phyloP scores from a whole-genome alignment of 2,797 vertebrate species.

The Sitta carolinensis region DNA sequence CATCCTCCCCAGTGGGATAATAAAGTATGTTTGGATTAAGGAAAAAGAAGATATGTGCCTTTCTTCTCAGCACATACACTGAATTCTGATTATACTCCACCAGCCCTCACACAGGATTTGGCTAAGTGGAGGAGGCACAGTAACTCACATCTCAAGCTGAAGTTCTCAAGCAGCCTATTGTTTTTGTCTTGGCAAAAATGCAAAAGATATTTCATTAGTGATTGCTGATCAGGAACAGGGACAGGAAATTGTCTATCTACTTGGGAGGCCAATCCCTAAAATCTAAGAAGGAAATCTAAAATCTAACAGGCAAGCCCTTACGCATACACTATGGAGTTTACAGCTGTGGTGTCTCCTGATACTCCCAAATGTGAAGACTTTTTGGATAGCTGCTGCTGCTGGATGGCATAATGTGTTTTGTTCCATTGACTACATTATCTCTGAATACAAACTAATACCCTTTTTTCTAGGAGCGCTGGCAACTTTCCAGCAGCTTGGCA shows the following conservation, averaged over 20 bases:
- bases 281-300: neutral
- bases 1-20: neutral
- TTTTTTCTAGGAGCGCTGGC: neutral
- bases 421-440: neutral
- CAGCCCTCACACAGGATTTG: neutral
- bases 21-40: neutral
- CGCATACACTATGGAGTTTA: neutral
- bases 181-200: slow-evolving; percentile 40
- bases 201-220: neutral
- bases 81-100: neutral
- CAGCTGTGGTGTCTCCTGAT: neutral
- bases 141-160: neutral
- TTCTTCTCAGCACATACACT: neutral
- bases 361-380: neutral
- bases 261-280: slow-evolving; percentile 32
- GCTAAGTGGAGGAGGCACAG: neutral
- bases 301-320: neutral
- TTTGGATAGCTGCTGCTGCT: neutral
- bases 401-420: neutral
- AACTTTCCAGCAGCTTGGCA: neutral
- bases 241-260: slow-evolving; percentile 5
- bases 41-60: neutral
- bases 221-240: neutral
- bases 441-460: neutral
- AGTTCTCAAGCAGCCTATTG: neutral